Evolutionary conservation across 1,140 invertebrate species (phyloP), one percentile per base, ranked within the genome.

Genomic region (Trigoniulus corallinus): DNA sequence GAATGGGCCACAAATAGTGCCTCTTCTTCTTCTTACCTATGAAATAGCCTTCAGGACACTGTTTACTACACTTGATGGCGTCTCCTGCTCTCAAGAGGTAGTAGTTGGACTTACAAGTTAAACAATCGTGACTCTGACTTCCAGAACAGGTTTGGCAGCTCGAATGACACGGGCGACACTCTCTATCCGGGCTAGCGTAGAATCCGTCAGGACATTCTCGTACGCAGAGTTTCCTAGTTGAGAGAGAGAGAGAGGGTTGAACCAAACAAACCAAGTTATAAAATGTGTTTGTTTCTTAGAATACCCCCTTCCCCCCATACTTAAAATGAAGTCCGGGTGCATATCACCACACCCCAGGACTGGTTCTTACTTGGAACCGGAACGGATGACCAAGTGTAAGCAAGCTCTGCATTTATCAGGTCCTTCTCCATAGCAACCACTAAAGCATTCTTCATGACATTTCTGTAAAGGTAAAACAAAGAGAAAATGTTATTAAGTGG

Each of bases 111-210:
- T 69, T 71, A 61, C 76, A 79, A 4, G 57, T 51, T 10, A 59
- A 61, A 56, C 76, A 79, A 51, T 77, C 64, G 52, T 74, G 72
- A 57, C 75, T 73, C 53, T 69, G 67, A 0, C 73, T 68, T 4
- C 74, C 74, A 3, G 56, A 57, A 55, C 77, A 79, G 4, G 60
- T 61, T 53, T 65, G 62, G 58, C 77, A 79, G 2, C 69, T 65
- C 58, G 78, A 78, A 61, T 79, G 75, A 61, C 77, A 79, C 7
- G 60, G 58, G 3, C 59, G 51, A 54, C 72, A 73, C 7, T 57
- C 47, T 4, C 46, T 48, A 15, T 34, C 39, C 10, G 29, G 3
- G 18, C 39, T 46, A 15, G 51, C 51, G 7, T 23, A 20, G 21
- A 39, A 46, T 29, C 47, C 37, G 42, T 63, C 59, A 13, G 72